These are phyloP conservation scores for Ctena decussata DNA, from an alignment of 2,888 invertebrate genomes.

Conservation along the genomic window DNA sequence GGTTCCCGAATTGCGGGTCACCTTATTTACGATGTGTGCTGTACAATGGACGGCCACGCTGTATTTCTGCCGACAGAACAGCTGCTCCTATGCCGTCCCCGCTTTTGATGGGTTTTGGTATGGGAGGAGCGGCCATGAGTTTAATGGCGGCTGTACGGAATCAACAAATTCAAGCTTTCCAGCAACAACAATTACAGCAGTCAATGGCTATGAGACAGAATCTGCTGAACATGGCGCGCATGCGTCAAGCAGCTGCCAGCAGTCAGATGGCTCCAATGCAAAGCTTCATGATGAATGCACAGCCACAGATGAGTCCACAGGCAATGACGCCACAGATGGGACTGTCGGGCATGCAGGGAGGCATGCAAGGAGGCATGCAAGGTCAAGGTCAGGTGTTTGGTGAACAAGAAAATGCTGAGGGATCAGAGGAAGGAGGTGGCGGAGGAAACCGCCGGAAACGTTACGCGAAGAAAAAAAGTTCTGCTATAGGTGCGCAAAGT, in stretches of 20 bases:
- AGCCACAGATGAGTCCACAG: neutral
- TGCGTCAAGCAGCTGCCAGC: neutral
- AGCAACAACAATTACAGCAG: conserved; percentile 19
- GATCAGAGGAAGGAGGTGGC: neutral
- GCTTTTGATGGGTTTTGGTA: neutral
- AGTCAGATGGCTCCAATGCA: neutral
- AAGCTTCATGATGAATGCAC: neutral
- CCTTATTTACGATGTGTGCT: conserved; percentile 67
- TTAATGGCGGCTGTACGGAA: neutral
- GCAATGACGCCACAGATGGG: neutral
- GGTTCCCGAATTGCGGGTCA: conserved; percentile 69
- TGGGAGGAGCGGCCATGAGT: neutral
- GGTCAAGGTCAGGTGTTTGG: neutral
- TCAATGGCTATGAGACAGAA: conserved; percentile 13
- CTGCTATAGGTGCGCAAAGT: neutral
- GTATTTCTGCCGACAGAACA: conserved; percentile 59
- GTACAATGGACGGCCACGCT: conserved; percentile 29
- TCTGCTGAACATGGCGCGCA: conserved; percentile 16
- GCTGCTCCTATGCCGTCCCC: neutral
- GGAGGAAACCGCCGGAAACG: neutral
- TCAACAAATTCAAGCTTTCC: neutral
- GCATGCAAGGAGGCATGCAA: neutral
- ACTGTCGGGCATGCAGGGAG: neutral
- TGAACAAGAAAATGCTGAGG: neutral
- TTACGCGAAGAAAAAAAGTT: neutral